Evolutionary conservation across 2,113 vertebrate genomes (phyloP).

Genomic region (Laticauda laticaudata): DNA sequence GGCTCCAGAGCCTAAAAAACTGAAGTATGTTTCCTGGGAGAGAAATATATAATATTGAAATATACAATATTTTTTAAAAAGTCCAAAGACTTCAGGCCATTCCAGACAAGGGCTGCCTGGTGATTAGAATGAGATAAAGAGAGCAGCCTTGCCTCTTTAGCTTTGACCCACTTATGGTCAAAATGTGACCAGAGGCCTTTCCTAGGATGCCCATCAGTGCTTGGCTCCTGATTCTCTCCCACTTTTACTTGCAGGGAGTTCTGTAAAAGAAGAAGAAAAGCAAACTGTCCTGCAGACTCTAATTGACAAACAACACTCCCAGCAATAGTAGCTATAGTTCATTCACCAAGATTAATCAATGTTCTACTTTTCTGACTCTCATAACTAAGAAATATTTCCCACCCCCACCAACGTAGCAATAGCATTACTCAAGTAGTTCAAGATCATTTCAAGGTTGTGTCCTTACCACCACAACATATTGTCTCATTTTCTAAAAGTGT

Average conservation of each 20-base stretch:
- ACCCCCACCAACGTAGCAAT: not conserved
- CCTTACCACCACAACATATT: not conserved
- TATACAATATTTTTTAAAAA: not conserved
- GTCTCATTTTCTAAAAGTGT: not conserved
- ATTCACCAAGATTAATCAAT: not conserved
- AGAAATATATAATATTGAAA: not conserved
- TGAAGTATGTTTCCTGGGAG: not conserved
- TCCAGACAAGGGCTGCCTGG: not conserved
- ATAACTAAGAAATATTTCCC: not conserved
- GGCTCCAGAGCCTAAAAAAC: not conserved
- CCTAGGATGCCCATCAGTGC: not conserved
- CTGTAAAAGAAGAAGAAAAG: not conserved
- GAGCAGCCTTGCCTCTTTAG: not conserved
- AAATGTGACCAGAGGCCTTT: not conserved
- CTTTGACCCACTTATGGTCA: not conserved
- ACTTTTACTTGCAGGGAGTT: not conserved
- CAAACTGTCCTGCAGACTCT: not conserved
- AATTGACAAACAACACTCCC: not conserved
- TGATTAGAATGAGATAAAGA: not conserved
- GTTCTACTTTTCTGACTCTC: not conserved
- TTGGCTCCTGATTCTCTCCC: not conserved
- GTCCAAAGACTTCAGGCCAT: not conserved
- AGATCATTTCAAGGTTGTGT: not conserved
- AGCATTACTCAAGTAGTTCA: not conserved
- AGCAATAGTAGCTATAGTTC: not conserved